Base-by-base conservation (phyloP, 2,113 vertebrate species). In the Rostratula benghalensis region DNA sequence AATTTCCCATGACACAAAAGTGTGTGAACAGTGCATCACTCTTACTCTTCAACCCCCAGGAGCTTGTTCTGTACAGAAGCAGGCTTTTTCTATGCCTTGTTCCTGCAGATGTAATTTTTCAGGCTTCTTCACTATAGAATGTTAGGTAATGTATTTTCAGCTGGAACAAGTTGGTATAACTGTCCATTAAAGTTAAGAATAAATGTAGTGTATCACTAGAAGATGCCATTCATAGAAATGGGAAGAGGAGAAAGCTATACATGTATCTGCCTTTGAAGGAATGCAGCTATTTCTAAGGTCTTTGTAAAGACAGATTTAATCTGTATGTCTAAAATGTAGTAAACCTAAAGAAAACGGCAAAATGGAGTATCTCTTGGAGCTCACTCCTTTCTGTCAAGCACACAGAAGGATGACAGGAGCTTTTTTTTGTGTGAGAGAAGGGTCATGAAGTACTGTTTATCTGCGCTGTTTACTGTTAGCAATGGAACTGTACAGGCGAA, bases 121-220 rank as follows among this genome's bases (percentile, higher is more conserved):
- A 93, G 67, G 31, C 41, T 93, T 69, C 35, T 76, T 90, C 43
- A 13, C 76, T 60, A 1, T 64, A 25, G 11, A 19, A 1, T 57
- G 59, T 70, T 90, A 93, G 84, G 75, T 61, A 73, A 70, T 27
- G 45, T 63, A 53, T 89, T 90, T 85, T 82, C 53, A 79, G 39
- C 80, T 54, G 73, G 43, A 94, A 54, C 30, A 91, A 50, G 63
- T 43, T 84, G 48, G 19, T 74, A 51, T 76, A 45, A 37, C n/a
- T 71, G 53, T 56, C 84, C 43, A 50, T 83, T 90, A 70, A 82
- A 84, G 50, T 87, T 77, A 87, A 85, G 82, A 90, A 93, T 71
- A 86, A 79, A 54, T 83, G 46, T 77, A 30, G 93, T 88, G 7
- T 51, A 79, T 89, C 28, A 30, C 69, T 15, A 60, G 39, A 80